These are phyloP conservation scores for Phalacrocorax brasilianus DNA, from an alignment of 2,113 vertebrate species.

Conservation along the genomic window DNA sequence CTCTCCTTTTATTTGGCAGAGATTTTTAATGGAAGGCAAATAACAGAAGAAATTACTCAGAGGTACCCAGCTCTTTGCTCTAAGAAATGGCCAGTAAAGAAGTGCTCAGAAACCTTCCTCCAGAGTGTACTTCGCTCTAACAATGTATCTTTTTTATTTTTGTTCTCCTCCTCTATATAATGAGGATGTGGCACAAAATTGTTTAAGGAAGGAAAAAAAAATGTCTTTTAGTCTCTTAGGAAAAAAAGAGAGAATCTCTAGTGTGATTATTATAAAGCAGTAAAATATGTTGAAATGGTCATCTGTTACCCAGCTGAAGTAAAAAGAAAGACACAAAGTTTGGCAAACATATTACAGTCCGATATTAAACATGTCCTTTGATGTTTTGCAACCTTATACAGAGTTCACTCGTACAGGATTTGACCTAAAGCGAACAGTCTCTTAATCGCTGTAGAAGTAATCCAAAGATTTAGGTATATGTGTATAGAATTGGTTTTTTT, in stretches of 20 bases:
- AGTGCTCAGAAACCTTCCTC: background rate
- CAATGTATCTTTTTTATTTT: background rate
- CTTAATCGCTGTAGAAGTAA: background rate
- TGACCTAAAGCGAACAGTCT: background rate
- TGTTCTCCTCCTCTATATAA: rapidly evolving
- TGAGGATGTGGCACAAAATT: background rate
- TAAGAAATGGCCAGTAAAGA: background rate
- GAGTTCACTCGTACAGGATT: background rate
- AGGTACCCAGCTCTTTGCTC: background rate
- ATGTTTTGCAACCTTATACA: background rate
- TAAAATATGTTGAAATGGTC: background rate
- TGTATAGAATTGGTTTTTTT: background rate
- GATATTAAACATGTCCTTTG: constrained; percentile 3
- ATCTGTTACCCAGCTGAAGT: constrained; percentile 38
- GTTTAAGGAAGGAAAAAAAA: background rate
- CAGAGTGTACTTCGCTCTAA: background rate
- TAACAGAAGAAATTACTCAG: background rate
- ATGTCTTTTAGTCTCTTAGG: background rate
- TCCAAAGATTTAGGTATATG: background rate
- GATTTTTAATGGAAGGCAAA: background rate
- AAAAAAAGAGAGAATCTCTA: background rate
- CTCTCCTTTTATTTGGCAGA: background rate
- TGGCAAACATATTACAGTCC: background rate
- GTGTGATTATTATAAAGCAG: background rate
- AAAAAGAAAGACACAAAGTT: background rate